These are phyloP conservation scores for Chymomyza fuscimana DNA, from an alignment of 2,888 invertebrate genomes.

Conservation along the genomic window DNA sequence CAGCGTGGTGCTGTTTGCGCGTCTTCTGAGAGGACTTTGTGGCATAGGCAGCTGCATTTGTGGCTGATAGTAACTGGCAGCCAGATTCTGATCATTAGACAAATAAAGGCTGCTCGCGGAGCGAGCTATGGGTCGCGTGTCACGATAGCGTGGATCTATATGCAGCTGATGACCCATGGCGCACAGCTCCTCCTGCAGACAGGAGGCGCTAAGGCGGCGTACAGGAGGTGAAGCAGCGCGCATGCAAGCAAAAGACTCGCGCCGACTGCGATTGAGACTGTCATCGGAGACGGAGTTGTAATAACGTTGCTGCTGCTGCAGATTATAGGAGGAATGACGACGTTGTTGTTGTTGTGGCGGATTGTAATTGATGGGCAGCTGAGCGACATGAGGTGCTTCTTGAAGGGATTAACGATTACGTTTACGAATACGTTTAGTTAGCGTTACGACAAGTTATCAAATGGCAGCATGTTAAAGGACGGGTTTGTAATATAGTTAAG, in stretches of 20 bases:
- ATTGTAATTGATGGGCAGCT: constrained; percentile 35
- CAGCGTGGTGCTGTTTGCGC: constrained; percentile 49
- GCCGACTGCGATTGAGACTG: constrained; percentile 75
- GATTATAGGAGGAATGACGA: constrained; percentile 67
- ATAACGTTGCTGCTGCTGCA: constrained; percentile 56
- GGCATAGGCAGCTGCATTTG: constrained; percentile 21
- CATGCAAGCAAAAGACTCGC: constrained; percentile 70
- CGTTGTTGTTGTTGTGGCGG: constrained; percentile 59
- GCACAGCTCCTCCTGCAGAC: constrained; percentile 77
- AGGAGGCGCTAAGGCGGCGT: constrained; percentile 76
- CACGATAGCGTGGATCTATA: constrained; percentile 79
- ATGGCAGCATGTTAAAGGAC: constrained; percentile 69
- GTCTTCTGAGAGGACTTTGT: constrained; percentile 60
- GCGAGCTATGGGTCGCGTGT: constrained; percentile 77
- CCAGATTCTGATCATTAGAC: constrained; percentile 49
- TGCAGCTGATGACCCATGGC: constrained; percentile 77
- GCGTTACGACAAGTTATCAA: constrained; percentile 16
- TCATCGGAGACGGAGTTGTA: constrained; percentile 78
- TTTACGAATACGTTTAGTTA: constrained; percentile 18
- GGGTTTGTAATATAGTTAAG: constrained; percentile 44
- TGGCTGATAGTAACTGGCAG: constrained; percentile 10
- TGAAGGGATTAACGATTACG: constrained; percentile 14
- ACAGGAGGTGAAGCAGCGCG: constrained; percentile 68
- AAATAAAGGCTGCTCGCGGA: constrained; percentile 76
- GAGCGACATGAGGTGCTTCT: constrained; percentile 38